Percentiles rank a stretch among this genome's conserved stretches.
Conservation (phyloP, 1,140 invertebrate species). For the Drosophila mojavensis region DNA sequence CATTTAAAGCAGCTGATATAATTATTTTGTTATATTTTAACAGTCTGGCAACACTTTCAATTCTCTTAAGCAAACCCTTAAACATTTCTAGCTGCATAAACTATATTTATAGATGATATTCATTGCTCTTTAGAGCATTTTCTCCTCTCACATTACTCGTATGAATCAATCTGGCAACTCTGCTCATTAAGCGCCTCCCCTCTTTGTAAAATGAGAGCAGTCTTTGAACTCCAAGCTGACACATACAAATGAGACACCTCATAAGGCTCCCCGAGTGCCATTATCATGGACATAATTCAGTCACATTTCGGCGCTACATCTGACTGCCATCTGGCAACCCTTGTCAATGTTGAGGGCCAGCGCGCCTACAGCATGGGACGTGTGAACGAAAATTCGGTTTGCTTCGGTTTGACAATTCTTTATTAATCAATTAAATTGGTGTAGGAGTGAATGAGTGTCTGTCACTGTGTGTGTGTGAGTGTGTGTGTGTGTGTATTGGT, state of each 20-base stretch:
- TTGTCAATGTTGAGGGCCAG: conserved; percentile 43
- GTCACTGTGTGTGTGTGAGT: conserved; percentile 23
- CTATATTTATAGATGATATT: too few species aligned
- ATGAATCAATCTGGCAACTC: conserved; percentile 8
- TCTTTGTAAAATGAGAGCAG: not conserved
- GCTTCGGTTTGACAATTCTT: conserved; percentile 56
- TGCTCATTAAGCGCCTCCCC: not conserved
- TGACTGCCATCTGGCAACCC: conserved; percentile 68
- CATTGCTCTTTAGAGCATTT: not conserved
- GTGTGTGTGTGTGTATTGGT: too few species aligned
- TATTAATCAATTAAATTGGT: conserved; percentile 75
- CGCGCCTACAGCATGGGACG: too few species aligned
- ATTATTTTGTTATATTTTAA: too few species aligned
- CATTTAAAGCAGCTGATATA: too few species aligned
- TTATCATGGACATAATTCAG: conserved; percentile 56
- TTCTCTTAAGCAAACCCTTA: too few species aligned
- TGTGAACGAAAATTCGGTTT: conserved; percentile 64
- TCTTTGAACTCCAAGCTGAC: conserved; percentile 15
- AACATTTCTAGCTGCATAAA: not conserved
- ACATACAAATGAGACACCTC: conserved; percentile 46
- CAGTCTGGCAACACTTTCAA: too few species aligned
- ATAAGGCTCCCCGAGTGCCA: conserved; percentile 35
- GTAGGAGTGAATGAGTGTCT: conserved; percentile 50
- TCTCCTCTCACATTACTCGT: not conserved
- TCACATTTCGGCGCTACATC: conserved; percentile 52